Conservation (phyloP, 2,888 invertebrate genomes). For the Masnerella sp. region DNA sequence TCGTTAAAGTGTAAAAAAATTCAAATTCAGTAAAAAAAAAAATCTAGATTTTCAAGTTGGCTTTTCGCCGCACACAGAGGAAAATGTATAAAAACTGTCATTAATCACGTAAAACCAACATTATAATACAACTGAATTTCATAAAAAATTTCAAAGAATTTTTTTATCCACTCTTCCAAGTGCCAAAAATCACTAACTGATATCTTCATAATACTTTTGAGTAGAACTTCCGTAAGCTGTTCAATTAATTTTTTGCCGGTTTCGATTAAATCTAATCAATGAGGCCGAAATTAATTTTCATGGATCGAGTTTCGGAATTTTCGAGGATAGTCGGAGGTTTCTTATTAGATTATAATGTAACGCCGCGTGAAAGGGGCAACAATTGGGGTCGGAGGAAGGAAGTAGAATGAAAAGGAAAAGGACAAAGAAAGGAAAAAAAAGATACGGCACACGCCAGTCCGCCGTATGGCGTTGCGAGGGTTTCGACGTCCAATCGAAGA, state of each 20-base stretch:
- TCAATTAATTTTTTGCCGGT: slow-evolving; percentile 50
- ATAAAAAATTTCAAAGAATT: slow-evolving; percentile 36
- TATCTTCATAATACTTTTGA: slow-evolving; percentile 36
- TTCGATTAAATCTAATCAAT: slow-evolving; percentile 47
- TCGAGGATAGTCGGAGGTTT: slow-evolving; percentile 14
- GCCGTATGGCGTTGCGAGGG: slow-evolving; percentile 57
- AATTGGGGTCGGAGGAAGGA: slow-evolving; percentile 51
- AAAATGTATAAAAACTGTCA: slow-evolving; percentile 16
- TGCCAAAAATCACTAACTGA: slow-evolving; percentile 52
- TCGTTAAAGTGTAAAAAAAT: too few species aligned
- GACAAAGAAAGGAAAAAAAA: slow-evolving; percentile 50
- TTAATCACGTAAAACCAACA: slow-evolving; percentile 34
- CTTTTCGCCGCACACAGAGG: slow-evolving; percentile 3
- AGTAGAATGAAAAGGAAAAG: slow-evolving; percentile 56
- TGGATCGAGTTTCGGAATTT: slow-evolving; percentile 40
- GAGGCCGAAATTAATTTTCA: slow-evolving; percentile 45
- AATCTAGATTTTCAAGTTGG: too few species aligned
- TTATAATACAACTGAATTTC: slow-evolving; percentile 30
- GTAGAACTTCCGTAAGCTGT: neutral
- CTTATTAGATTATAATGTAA: slow-evolving; percentile 46
- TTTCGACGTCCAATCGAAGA: slow-evolving; percentile 52
- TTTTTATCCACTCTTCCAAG: slow-evolving; percentile 22
- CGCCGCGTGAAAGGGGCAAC: slow-evolving; percentile 35
- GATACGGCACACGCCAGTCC: slow-evolving; percentile 59
- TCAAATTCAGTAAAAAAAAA: too few species aligned